Percentiles rank a stretch among this genome's conserved stretches.
phyloP scores from a whole-genome alignment of 2,888 invertebrate species.

The Graphium colonna region DNA sequence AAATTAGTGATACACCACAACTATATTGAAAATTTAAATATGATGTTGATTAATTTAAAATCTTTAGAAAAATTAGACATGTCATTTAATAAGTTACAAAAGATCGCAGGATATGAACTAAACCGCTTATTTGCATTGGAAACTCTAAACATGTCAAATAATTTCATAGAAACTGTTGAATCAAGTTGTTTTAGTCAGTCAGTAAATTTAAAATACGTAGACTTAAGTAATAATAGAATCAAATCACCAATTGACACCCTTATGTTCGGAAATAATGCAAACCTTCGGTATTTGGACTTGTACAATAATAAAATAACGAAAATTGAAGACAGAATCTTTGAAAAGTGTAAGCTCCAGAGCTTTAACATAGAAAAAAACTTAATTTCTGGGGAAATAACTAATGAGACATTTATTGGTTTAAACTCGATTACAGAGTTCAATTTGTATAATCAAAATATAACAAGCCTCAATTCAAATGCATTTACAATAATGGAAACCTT shows the following conservation, averaged over 20 bases:
- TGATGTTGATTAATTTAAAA: constrained; percentile 48
- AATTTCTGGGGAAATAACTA: constrained; percentile 44
- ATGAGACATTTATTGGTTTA: constrained; percentile 50
- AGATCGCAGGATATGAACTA: constrained; percentile 48
- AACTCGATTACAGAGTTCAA: constrained; percentile 40
- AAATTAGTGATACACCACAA: constrained; percentile 48
- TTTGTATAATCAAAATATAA: constrained; percentile 48
- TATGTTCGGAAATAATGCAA: constrained; percentile 50
- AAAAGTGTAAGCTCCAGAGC: constrained; percentile 41
- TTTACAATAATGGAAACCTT: constrained; percentile 45
- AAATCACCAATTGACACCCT: constrained; percentile 42
- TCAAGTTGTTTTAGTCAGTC: constrained; percentile 53
- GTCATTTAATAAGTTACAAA: constrained; percentile 46
- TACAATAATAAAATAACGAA: constrained; percentile 46
- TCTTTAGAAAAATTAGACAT: constrained; percentile 45
- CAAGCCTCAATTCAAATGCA: constrained; percentile 40
- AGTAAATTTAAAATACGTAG: constrained; percentile 41
- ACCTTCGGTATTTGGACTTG: constrained; percentile 48
- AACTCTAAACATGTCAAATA: constrained; percentile 53
- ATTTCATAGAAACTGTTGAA: constrained; percentile 48
- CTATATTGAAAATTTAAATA: constrained; percentile 44
- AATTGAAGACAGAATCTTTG: constrained; percentile 51
- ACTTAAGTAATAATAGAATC: constrained; percentile 56
- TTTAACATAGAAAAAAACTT: constrained; percentile 54
- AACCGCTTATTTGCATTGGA: constrained; percentile 47